Base-by-base conservation (phyloP, 2,888 invertebrate genomes). In the Dasypogon diadema region DNA sequence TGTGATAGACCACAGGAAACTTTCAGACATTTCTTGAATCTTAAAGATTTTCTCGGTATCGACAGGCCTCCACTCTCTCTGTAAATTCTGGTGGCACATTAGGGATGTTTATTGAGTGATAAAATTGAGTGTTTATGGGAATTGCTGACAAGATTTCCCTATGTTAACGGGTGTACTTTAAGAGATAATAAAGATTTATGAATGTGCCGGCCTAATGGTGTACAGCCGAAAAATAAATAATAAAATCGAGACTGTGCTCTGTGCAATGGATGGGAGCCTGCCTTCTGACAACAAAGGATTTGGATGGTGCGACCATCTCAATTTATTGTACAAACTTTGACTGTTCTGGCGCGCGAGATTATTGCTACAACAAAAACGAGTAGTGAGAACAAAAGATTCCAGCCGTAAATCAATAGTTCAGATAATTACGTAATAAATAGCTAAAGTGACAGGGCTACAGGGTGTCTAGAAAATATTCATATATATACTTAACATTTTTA, bases 91-190 rank as follows among this genome's bases (percentile, higher is more conserved):
- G 54, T 54, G 65, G 68, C 56, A 75, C 77, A 77, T 77, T 75
- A 75, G 65, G 75, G 54, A 75, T 74, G 60, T 77, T 76, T 77
- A 77, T 77, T 68, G 75, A 77, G 77, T 77, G 77, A 77, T 77
- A 77, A 77, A 77, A 77, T 77, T 75, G 77, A 77, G 77, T 77
- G 77, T 77, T 77, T 77, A 77, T 74, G 77, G 70, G 46, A 68
- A 75, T 74, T 75, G 77, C 74, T 77, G 77, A 77, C 77, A 77
- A 76, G 75, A 77, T 77, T 74, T 75, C 48, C 54, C 65, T 37
- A 16, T 46, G 65, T 75, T 65, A 51, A 65, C 63, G 48, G 75
- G 58, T 30, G 21, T 26, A 51, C 48, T 65, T 75, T 65, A 30
- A 21, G 30, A 54, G 63, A 75, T 75, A 75, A 75, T 75, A 75